These are phyloP conservation scores for Argyrosomus regius DNA, from an alignment of 2,797 vertebrate genomes.

Conservation along the genomic window DNA sequence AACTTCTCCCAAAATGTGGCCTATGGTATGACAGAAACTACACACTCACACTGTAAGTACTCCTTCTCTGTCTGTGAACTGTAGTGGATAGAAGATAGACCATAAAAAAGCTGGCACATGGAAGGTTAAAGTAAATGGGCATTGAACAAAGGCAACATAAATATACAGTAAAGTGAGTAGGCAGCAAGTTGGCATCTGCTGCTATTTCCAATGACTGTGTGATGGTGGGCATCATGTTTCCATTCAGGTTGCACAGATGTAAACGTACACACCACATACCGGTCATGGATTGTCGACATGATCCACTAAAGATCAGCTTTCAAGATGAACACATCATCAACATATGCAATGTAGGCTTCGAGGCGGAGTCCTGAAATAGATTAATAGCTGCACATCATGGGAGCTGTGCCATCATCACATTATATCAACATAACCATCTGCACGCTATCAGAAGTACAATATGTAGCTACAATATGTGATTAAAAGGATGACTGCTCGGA, in stretches of 20 bases:
- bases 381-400: conserved; percentile 16
- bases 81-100: not conserved
- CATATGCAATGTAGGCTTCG: conserved; percentile 6
- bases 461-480: conserved; percentile 34
- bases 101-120: not conserved
- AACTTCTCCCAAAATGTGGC: conserved; percentile 12
- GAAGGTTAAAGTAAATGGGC: not conserved
- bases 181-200: not conserved
- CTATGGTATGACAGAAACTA: not conserved
- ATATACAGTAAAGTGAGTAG: conserved; percentile 3
- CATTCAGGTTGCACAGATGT: not conserved
- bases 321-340: not conserved
- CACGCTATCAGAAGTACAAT: conserved; percentile 24
- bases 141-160: not conserved
- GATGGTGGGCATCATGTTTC: not conserved
- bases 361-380: conserved; percentile 24
- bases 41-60: not conserved
- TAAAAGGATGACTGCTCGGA: conserved; percentile 33
- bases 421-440: conserved; percentile 37
- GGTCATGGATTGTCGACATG: not conserved
- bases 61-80: not conserved
- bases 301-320: not conserved
- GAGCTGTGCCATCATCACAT: conserved; percentile 11
- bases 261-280: not conserved
- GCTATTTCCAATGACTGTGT: conserved; percentile 5